These are phyloP conservation scores for Drosophila sulfurigaster DNA, from an alignment of 1,140 invertebrate genomes.

Conservation along the genomic window DNA sequence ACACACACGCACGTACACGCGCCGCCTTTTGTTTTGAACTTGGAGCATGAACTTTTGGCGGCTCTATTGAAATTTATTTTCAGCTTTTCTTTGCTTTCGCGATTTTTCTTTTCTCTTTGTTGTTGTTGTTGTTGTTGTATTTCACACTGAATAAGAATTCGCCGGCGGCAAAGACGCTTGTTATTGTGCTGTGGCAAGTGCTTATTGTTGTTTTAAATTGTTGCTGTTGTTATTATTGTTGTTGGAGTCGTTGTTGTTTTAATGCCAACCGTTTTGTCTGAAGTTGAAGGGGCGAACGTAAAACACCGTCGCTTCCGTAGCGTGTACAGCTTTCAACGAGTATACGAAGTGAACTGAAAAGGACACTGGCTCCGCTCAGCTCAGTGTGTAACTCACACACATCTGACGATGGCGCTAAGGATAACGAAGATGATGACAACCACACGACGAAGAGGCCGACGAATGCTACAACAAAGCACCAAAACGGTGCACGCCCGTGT, in stretches of 20 bases:
- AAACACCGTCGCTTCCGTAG: conserved; percentile 61
- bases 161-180: conserved; percentile 22
- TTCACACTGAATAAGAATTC: conserved; percentile 7
- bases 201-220: conserved; percentile 24
- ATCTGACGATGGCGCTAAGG: conserved; percentile 25
- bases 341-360: conserved; percentile 78
- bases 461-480: background rate
- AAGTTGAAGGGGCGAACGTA: background rate
- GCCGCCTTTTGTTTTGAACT: conserved; percentile 46
- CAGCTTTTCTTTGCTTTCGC: conserved; percentile 5
- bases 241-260: conserved; percentile 44
- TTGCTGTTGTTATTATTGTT: conserved; percentile 21
- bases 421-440: conserved; percentile 30
- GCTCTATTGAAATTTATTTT: conserved; percentile 23
- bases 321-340: conserved; percentile 80
- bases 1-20: conserved; percentile 5
- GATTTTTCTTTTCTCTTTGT: background rate
- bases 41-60: conserved; percentile 41
- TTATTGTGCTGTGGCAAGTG: conserved; percentile 35
- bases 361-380: conserved; percentile 28
- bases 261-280: conserved; percentile 10
- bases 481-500: conserved; percentile 49
- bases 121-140: too few species aligned
- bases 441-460: background rate
- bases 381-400: conserved; percentile 1